These are phyloP conservation scores for Rallus crepitans DNA, from an alignment of 2,797 vertebrate genomes.

Conservation along the genomic window DNA sequence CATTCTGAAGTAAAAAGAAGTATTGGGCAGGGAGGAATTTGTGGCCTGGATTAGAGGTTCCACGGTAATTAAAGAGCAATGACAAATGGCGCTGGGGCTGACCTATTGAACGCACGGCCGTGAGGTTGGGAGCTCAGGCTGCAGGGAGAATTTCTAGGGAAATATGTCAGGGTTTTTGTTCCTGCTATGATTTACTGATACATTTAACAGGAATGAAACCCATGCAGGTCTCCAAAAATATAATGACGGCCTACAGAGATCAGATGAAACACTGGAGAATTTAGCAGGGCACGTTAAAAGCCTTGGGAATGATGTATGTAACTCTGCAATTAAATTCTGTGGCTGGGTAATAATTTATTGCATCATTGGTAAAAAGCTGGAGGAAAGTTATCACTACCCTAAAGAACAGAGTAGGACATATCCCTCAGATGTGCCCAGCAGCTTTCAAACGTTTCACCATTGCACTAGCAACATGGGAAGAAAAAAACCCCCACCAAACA, in stretches of 20 bases:
- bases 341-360: conserved; percentile 7
- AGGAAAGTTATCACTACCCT: not conserved
- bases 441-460: not conserved
- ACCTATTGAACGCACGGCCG: conserved; percentile 23
- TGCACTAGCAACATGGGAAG: not conserved
- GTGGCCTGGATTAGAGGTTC: conserved; percentile 82
- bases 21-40: conserved; percentile 78
- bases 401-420: not conserved
- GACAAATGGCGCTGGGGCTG: conserved; percentile 57
- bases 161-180: not conserved
- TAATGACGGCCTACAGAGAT: not conserved
- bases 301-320: conserved; percentile 42
- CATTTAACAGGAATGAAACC: conserved; percentile 16
- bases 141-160: not conserved
- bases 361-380: not conserved
- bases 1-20: conserved; percentile 79
- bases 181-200: conserved; percentile 20
- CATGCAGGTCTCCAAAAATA: conserved; percentile 1
- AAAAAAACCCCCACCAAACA: not conserved
- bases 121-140: conserved; percentile 23
- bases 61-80: conserved; percentile 72
- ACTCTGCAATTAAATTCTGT: conserved; percentile 27
- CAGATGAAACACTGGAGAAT: conserved; percentile 24
- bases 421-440: not conserved
- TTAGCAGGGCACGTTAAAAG: conserved; percentile 49